Base-by-base conservation (phyloP, 2,797 vertebrate species). In the Pachyuromys duprasi region DNA sequence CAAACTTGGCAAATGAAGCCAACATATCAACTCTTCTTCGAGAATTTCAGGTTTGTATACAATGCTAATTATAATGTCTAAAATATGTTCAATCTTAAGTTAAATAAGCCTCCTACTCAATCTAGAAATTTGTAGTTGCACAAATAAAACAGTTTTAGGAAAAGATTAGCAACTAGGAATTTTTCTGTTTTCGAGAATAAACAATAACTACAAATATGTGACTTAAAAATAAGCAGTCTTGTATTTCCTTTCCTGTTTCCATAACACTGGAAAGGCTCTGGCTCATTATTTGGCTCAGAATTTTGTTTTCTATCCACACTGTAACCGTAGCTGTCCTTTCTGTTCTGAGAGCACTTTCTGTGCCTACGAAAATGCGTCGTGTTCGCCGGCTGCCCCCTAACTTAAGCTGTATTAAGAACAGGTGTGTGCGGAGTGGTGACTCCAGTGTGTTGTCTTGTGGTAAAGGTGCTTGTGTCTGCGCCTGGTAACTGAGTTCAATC, bases 1-100 rank as follows among this genome's bases (percentile, higher is more conserved):
- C 99, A 93, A 99, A 99, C 97, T 98, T 99, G 97, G 99, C 99
- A 96, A 99, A 99, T 86, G 99, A 99, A 98, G 99, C 99, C 42
- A 99, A 99, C 98, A 99, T 99, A 98, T 99, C 99, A 95, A 99
- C 99, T 55, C 99, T 99, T 62, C 99, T 99, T 93, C 99, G 99
- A 96, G 99, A 99, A 97, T 99, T 99, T 98, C 99, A 99, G 99
- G 99, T 99, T 97, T 98, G 98, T 97, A 3, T 89, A 78, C 70
- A 39, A 0, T 82, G 9, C 55, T 93, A 89, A 79, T 91, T 94
- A 92, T 82, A 45, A 81, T 70, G 89, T 95, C n/a, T 93, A 70
- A 78, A 87, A 42, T 80, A 22, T 63, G 12, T 88, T 92, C 8
- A 87, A 14, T 93, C 18, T 91, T 67, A 91, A 83, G 79, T 93